Percentiles rank a stretch among this genome's conserved stretches.
These are phyloP conservation scores for Muricea muricata DNA, from an alignment of 92 coral and sea anemone species.

Conservation along the genomic window DNA sequence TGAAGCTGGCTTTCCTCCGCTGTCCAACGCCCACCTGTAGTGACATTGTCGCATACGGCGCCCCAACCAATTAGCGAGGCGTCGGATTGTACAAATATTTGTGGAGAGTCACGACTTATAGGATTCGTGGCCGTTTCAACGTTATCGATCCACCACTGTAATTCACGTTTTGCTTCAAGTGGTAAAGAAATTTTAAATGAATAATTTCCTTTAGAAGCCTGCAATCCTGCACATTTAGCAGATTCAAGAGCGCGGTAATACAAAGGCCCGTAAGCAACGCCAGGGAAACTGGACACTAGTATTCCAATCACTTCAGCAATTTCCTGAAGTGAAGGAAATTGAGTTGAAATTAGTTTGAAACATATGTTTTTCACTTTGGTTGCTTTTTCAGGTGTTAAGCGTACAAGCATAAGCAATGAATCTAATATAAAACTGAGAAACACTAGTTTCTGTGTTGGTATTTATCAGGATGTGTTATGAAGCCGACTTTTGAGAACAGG, in stretches of 20 bases:
- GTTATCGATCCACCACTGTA: conserved; percentile 40
- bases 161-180: no score
- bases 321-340: no score
- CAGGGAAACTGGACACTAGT: conserved; percentile 18
- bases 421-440: not conserved
- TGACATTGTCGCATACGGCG: not conserved
- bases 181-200: no score
- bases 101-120: not conserved
- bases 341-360: no score
- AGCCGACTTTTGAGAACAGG: no score
- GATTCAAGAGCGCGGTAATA: no score
- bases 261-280: conserved; percentile 21
- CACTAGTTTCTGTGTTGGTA: no score
- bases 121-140: conserved; percentile 19
- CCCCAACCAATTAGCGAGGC: conserved; percentile 31
- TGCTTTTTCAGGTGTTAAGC: conserved; percentile 5
- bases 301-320: conserved; percentile 31
- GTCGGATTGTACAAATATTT: not conserved
- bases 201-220: no score
- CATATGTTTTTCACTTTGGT: not conserved
- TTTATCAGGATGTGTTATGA: no score
- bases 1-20: conserved; percentile 26
- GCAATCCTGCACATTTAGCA: no score
- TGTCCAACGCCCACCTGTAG: conserved; percentile 31
- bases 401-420: conserved; percentile 2